Evolutionary conservation across 2,888 invertebrate genomes (phyloP), one percentile per base, ranked within the genome.

Genomic region (Chydorus sphaericus): DNA sequence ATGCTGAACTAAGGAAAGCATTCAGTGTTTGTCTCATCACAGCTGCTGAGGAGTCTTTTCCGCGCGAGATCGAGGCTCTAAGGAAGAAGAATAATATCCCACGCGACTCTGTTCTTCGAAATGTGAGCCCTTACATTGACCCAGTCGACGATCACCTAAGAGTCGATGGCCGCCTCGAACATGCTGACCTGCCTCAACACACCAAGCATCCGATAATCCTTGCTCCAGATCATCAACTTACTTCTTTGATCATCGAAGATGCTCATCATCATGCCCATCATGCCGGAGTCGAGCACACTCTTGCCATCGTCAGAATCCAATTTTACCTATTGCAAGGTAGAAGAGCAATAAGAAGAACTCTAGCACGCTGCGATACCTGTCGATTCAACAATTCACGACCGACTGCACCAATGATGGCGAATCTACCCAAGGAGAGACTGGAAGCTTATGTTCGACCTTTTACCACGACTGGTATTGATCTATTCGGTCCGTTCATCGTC

Each of bases 401-500:
- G 38, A 5, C 18, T 16, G 26, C 33, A 7, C 55, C 49, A 6
- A 20, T 30, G 14, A 55, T 55, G 55, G 55, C 31, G 11, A 1
- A 5, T 10, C 33, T 55, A 50, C 55, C 49, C 2, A 23, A 20
- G 8, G 29, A 26, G 10, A 16, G 55, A 10, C 10, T 49, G 6
- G 14, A 26, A 1, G 29, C 18, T n/a, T 36, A 18, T 23, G 3
- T 5, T 14, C 14, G 37, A 1, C 33, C 48, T 4, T 55, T 55
- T 49, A 48, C 18, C 2, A 11, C 16, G 26, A 31, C 26, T 4
- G 54, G 55, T n/a, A 14, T 55, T 14, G 55, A 55, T 16, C 49
- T 18, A 14, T 55, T 48, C 28, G 55, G 55, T 8, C 55, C 55
- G 7, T 26, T 55, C 11, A 11, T 20, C 11, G 49, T 55, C 36